Base-by-base conservation (phyloP, 35 echinoderm and acorn worm genomes). In the Ophioderma brevispina region DNA sequence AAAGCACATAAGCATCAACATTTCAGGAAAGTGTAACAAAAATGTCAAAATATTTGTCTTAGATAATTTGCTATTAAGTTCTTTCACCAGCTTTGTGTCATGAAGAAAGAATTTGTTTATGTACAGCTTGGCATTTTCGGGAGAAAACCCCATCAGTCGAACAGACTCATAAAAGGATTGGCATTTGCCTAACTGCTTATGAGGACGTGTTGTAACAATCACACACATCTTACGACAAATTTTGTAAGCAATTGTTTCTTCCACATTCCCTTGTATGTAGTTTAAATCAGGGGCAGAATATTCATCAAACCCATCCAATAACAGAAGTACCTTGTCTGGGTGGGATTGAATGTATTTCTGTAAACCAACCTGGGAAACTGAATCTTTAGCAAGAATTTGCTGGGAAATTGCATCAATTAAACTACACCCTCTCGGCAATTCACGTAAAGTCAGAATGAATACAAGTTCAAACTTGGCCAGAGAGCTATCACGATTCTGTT, bases 301-400 rank as follows among this genome's bases (percentile, higher is more conserved):
- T 59, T 85, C 83, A 37, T 85, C 83, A 34, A 85, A 37, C 15
- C 83, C 83, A 34, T 85, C 83, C 31, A 85, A 23, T 1, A 85
- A 31, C 14, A 85, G 36, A 17, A 85, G 55, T 13, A 85, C 50
- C 33, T 83, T 32, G 21, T 35, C 14, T 23, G 52, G 83, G 43
- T 64, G 46, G 36, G 4, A 33, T 35, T 85, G 32, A 37, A 85
- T 85, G 55, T 33, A 85, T 33, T 75, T 64, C 30, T 59, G 34
- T 32, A 85, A 59, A 13, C 28, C 83, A 85, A 13, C 43, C 36
- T 64, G 35, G 11, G 83, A 85, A 52, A 85, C 83, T 40, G 83
- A 64, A 35, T 85, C 83, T 37, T 59, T 52, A 1, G 83, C n/a
- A 13, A 85, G 37, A 85, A 85, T 85, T 35, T 85, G 83, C 5